phyloP scores from a whole-genome alignment of 2,797 vertebrate species.

The Tenualosa ilisha region DNA sequence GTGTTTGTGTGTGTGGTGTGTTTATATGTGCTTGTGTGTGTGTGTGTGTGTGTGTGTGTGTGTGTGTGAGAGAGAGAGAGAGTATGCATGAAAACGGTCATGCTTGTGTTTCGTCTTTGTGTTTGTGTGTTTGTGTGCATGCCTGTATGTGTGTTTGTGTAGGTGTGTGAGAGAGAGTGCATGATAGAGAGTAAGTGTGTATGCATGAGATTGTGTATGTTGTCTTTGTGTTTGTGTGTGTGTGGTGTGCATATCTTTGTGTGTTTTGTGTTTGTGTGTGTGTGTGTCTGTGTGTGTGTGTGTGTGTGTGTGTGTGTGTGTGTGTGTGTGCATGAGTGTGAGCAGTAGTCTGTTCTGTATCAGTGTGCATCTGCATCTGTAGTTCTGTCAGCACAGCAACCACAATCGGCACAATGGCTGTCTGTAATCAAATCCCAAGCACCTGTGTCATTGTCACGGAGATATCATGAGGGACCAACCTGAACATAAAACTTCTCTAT shows the following conservation, averaged over 20 bases:
- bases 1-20: conserved; percentile 4
- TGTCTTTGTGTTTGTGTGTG: no score
- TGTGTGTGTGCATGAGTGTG: neutral
- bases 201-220: neutral
- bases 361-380: neutral
- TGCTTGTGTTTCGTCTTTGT: neutral
- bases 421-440: neutral
- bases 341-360: neutral
- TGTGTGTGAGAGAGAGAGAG: neutral
- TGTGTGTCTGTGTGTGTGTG: neutral
- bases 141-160: no score
- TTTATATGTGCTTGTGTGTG: neutral
- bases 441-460: neutral
- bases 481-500: neutral
- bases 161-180: neutral
- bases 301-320: neutral
- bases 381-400: neutral
- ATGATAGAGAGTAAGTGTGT: neutral
- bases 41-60: neutral
- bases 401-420: neutral
- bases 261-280: neutral
- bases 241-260: neutral
- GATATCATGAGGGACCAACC: neutral
- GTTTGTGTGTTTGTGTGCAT: no score
- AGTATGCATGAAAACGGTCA: neutral